These are phyloP conservation scores for Otis tarda DNA, from an alignment of 2,113 vertebrate species.

Conservation along the genomic window DNA sequence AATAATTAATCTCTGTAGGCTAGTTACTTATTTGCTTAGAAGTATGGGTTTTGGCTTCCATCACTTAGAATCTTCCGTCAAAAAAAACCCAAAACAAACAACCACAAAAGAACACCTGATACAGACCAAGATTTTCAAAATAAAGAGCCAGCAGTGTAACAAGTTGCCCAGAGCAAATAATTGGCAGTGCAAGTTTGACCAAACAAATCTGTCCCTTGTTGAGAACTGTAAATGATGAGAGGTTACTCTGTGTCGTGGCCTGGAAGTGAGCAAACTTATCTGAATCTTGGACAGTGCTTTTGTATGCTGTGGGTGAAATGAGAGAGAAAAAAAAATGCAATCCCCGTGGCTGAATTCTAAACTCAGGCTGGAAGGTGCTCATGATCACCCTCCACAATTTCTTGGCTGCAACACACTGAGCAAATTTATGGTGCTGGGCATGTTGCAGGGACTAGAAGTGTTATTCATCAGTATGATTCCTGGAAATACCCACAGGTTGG, in stretches of 20 bases:
- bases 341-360: background rate
- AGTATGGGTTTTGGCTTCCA: background rate
- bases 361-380: background rate
- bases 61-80: background rate
- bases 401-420: background rate
- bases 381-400: background rate
- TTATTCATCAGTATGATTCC: background rate
- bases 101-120: background rate
- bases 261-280: background rate
- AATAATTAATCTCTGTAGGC: constrained; percentile 15
- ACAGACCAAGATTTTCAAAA: background rate
- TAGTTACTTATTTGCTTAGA: constrained; percentile 9
- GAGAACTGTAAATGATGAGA: background rate
- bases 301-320: background rate
- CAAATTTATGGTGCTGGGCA: background rate
- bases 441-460: background rate
- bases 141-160: background rate
- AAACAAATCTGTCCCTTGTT: background rate
- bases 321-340: background rate
- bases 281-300: background rate
- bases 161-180: background rate
- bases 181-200: background rate
- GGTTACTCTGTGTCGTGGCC: background rate
- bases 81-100: background rate
- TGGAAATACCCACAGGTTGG: constrained; percentile 84